Evolutionary conservation across 2,113 vertebrate genomes (phyloP).

Genomic region (Apteryx mantelli): DNA sequence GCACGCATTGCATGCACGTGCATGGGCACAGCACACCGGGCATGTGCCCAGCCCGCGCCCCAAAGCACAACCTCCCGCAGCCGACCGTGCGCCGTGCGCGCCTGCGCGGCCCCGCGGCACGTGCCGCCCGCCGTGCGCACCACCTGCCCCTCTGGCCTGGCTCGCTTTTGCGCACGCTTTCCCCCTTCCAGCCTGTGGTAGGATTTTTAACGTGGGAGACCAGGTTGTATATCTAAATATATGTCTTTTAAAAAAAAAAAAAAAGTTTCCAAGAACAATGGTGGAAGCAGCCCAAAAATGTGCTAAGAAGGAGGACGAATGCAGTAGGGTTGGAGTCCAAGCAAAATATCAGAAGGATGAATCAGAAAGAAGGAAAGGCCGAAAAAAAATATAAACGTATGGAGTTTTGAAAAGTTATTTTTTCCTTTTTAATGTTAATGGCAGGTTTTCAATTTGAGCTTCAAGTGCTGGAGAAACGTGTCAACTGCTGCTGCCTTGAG

Average conservation of each 20-base stretch:
- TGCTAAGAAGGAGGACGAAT: slow-evolving; percentile 74
- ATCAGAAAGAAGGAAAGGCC: slow-evolving; percentile 71
- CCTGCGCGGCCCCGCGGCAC: background rate
- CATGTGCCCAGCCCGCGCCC: no score
- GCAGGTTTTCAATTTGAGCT: slow-evolving; percentile 73
- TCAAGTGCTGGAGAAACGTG: slow-evolving; percentile 67
- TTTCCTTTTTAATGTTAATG: slow-evolving; percentile 68
- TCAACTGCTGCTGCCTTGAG: slow-evolving; percentile 65
- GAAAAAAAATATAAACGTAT: slow-evolving; percentile 8
- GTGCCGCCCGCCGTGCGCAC: background rate
- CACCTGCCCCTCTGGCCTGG: no score
- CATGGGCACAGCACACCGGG: no score
- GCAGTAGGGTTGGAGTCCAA: slow-evolving; percentile 74
- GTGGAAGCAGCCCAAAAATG: slow-evolving; percentile 81
- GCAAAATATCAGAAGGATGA: slow-evolving; percentile 82
- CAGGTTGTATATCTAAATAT: slow-evolving; percentile 69
- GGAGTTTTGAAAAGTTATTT: slow-evolving; percentile 70
- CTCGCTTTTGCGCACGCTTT: background rate
- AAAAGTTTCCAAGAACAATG: slow-evolving; percentile 79
- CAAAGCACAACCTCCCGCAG: no score
- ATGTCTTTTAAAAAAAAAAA: slow-evolving; percentile 49
- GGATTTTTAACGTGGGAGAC: background rate
- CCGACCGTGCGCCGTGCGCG: no score
- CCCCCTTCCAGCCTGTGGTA: background rate
- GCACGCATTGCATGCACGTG: no score